Percentiles rank a stretch among this genome's conserved stretches.
Conservation (phyloP, 2,888 invertebrate genomes). For the Sinodicranocentrus sp. region DNA sequence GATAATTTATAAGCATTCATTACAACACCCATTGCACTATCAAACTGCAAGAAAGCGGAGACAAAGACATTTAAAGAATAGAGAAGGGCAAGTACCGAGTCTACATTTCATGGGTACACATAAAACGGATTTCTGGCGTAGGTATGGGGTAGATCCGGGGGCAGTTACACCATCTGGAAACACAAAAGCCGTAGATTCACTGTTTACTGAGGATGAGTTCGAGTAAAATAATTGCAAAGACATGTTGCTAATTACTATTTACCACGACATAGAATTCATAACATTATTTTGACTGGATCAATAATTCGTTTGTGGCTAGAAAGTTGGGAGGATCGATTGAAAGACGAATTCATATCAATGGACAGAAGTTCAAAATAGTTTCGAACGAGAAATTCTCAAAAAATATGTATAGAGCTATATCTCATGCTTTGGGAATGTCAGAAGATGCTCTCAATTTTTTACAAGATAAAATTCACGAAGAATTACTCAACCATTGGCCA, state of each 20-base stretch:
- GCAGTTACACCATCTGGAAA: slow-evolving; percentile 11
- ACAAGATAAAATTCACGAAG: slow-evolving; percentile 2
- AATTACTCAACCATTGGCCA: slow-evolving; percentile 30
- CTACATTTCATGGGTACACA: slow-evolving; percentile 35
- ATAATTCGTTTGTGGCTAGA: slow-evolving; percentile 17
- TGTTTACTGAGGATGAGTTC: slow-evolving; percentile 44
- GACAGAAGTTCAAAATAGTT: slow-evolving; percentile 63
- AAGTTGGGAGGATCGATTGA: slow-evolving; percentile 43
- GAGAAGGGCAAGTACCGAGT: slow-evolving; percentile 4
- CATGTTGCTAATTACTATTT: background rate
- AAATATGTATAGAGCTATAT: slow-evolving; percentile 49
- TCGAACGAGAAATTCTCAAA: background rate
- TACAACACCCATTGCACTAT: slow-evolving; percentile 32
- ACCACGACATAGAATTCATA: too few species aligned
- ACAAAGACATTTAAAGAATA: background rate
- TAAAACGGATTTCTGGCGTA: slow-evolving; percentile 83
- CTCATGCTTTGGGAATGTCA: slow-evolving; percentile 26
- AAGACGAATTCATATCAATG: slow-evolving; percentile 56
- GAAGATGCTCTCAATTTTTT: slow-evolving; percentile 3
- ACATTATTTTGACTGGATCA: too few species aligned
- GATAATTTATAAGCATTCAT: slow-evolving; percentile 18
- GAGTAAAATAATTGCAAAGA: slow-evolving; percentile 39
- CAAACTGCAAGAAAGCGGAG: slow-evolving; percentile 24
- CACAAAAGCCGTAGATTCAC: background rate
- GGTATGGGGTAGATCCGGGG: slow-evolving; percentile 40